Evolutionary conservation across 2,113 vertebrate genomes (phyloP).

Genomic region (Ia io): DNA sequence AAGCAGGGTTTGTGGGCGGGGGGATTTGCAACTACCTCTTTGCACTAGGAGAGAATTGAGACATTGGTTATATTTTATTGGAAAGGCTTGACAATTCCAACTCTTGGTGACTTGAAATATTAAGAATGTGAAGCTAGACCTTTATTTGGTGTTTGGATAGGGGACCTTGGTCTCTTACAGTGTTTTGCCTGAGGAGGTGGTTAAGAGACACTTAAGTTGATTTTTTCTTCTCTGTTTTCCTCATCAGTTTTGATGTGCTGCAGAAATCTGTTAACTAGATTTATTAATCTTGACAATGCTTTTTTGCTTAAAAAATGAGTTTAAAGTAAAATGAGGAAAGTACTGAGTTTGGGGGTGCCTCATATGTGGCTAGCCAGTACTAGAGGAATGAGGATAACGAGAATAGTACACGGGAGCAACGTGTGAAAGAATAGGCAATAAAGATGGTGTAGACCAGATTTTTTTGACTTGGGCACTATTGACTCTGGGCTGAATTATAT

Average conservation of each 20-base stretch:
- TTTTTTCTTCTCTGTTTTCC: background rate
- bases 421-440: background rate
- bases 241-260: background rate
- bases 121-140: background rate
- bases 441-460: background rate
- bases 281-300: background rate
- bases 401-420: background rate
- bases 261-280: background rate
- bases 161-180: background rate
- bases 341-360: background rate
- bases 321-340: background rate
- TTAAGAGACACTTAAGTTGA: background rate
- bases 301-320: background rate
- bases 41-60: background rate
- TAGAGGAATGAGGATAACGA: too few species aligned
- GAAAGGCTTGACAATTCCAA: background rate
- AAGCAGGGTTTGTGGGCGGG: background rate
- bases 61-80: background rate
- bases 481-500: background rate
- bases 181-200: background rate
- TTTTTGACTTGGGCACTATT: background rate
- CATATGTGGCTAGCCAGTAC: background rate
- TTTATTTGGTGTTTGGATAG: background rate
- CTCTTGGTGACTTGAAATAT: background rate
- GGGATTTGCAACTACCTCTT: background rate